A percentile compares a stretch with the other conserved stretches of the same genome.
phyloP scores from a whole-genome alignment of 1,140 invertebrate species.

The Aphelinus atriplicis region DNA sequence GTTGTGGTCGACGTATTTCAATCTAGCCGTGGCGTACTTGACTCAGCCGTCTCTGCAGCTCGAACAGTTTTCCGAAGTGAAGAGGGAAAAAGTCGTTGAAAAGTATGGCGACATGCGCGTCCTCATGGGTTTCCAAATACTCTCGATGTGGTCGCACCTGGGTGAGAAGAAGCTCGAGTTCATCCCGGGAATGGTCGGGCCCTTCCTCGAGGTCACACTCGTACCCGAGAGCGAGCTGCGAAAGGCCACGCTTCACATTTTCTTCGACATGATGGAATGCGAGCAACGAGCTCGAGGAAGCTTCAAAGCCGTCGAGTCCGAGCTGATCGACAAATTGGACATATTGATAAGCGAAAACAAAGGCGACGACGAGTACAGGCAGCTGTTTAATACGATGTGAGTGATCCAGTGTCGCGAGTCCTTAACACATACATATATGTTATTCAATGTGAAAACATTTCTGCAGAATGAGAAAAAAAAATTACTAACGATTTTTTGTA shows the following conservation, averaged over 20 bases:
- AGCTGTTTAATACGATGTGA: conserved; percentile 94
- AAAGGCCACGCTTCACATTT: conserved; percentile 91
- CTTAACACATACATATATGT: no score
- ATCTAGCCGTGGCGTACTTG: conserved; percentile 86
- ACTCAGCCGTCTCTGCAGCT: conserved; percentile 88
- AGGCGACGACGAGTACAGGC: conserved; percentile 91
- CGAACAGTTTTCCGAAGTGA: conserved; percentile 84
- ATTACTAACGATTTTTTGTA: conserved; percentile 25
- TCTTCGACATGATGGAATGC: conserved; percentile 97
- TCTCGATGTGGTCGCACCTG: conserved; percentile 93
- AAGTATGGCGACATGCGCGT: conserved; percentile 92
- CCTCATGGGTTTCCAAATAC: conserved; percentile 91
- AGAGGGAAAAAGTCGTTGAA: conserved; percentile 81
- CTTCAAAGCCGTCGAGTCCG: conserved; percentile 90
- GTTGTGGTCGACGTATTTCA: conserved; percentile 92
- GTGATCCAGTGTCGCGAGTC: conserved; percentile 56
- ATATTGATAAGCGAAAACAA: conserved; percentile 92
- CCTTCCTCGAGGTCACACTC: conserved; percentile 92
- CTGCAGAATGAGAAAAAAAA: background rate
- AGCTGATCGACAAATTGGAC: conserved; percentile 93
- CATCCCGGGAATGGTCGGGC: conserved; percentile 92
- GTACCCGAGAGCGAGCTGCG: conserved; percentile 89
- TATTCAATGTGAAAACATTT: no score
- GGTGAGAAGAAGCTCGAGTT: conserved; percentile 87
- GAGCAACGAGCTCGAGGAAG: conserved; percentile 85